These are phyloP conservation scores for Colius striatus DNA, from an alignment of 2,113 vertebrate species.

Conservation along the genomic window DNA sequence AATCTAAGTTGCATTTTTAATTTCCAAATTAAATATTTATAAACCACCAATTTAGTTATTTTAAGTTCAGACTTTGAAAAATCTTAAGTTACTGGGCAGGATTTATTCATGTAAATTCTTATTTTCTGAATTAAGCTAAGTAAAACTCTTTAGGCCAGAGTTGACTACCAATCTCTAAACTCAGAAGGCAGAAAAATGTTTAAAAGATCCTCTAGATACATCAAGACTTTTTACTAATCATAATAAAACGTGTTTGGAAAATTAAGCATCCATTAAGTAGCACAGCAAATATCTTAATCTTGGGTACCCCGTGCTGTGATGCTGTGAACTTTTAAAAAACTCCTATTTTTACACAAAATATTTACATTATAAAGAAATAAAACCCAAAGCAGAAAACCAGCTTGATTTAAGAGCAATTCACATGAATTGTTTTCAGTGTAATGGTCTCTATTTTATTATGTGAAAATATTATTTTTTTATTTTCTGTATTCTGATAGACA, in stretches of 20 bases:
- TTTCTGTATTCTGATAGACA: background rate
- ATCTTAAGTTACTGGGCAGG: background rate
- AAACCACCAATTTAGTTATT: background rate
- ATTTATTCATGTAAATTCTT: background rate
- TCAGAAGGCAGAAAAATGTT: background rate
- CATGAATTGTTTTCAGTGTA: background rate
- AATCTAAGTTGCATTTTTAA: background rate
- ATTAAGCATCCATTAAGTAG: background rate
- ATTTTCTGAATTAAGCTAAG: background rate
- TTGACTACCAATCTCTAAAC: background rate
- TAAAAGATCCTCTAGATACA: background rate
- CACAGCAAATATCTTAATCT: background rate
- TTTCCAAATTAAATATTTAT: background rate
- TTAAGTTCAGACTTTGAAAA: background rate
- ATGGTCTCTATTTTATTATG: background rate
- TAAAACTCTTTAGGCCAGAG: background rate
- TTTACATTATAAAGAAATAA: background rate
- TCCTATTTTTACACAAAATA: background rate
- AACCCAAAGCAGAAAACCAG: background rate
- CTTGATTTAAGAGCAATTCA: background rate
- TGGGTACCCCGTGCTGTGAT: background rate
- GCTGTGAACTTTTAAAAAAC: background rate
- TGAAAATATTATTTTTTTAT: background rate
- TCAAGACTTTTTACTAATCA: background rate
- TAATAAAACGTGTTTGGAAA: background rate